Evolutionary conservation across 2,888 invertebrate species (phyloP).

Genomic region (Volucella zonaria): DNA sequence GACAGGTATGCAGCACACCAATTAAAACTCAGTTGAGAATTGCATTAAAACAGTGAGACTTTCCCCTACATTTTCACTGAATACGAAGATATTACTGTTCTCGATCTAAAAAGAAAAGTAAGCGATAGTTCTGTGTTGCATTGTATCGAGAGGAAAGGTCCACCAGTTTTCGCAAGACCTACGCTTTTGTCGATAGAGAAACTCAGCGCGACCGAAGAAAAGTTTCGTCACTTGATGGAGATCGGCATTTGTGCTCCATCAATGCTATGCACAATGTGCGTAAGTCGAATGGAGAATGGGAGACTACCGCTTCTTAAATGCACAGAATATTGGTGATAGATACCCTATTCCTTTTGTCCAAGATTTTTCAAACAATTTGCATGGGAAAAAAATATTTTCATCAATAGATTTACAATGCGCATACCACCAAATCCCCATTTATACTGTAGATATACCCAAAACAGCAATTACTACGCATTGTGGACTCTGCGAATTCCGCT

Average conservation of each 20-base stretch:
- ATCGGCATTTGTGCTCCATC: background rate
- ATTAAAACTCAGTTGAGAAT: no score
- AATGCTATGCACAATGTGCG: background rate
- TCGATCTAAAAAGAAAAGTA: no score
- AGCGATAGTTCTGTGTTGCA: background rate
- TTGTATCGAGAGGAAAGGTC: background rate
- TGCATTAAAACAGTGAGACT: no score
- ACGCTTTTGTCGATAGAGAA: background rate
- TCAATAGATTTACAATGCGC: background rate
- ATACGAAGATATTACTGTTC: no score
- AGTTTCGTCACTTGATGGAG: background rate
- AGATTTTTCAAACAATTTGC: background rate
- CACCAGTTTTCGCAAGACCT: background rate
- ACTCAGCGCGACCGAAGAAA: background rate
- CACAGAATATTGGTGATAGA: background rate
- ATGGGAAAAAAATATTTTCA: background rate
- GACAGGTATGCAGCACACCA: no score
- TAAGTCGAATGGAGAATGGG: background rate
- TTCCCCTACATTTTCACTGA: no score
- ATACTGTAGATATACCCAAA: no score
- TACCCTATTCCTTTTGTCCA: background rate
- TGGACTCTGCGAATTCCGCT: background rate
- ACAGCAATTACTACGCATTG: no score
- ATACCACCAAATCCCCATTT: no score
- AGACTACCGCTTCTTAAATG: background rate